Evolutionary conservation across 2,888 invertebrate species (phyloP), one percentile per base, ranked within the genome.

Genomic region (Leptopilina drosophilae): DNA sequence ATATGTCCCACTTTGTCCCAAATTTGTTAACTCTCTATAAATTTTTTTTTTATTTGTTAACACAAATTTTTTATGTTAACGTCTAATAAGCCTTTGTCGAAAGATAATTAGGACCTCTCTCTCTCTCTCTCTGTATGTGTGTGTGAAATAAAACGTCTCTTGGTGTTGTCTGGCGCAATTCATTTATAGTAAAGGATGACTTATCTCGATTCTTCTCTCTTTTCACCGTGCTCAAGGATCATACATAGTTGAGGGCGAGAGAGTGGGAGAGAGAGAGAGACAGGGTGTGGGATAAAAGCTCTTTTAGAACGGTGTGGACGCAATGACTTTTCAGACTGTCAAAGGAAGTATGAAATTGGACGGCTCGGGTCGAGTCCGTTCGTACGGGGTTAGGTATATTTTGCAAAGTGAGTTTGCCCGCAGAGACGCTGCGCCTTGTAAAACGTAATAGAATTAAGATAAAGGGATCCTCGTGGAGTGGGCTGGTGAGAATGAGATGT

Each of bases 371-470:
- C 73, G 73, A 56, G 73, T n/a, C 14, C 56, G 49, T 49, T 46
- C 46, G 9, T 9, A 46, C 8, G 49, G 40, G 73, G 73, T 73
- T 73, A 59, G 40, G 73, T 73, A 73, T 73, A 73, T 73, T 73
- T 73, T 73, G 73, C 73, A 73, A 73, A 73, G 73, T 73, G 73
- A 73, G 73, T 73, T 73, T 73, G 56, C 73, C 56, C 73, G 56
- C 73, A 73, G 73, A 73, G 73, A 59, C 56, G 56, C 56, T 40
- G 11, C 78, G 81, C 73, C 84, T 83, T 81, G 84, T 85, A 83
- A 87, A 86, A 85, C 81, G 83, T 85, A 87, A 87, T 88, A 84
- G 86, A 87, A 88, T 87, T 87, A 84, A 86, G 88, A 85, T 87
- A 84, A 87, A 87, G 85, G 78, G 82, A 78, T 80, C 33, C 33